Percentiles rank a stretch among this genome's conserved stretches.
phyloP scores from a whole-genome alignment of 2,888 invertebrate genomes.

The Dysmachus trigonus region DNA sequence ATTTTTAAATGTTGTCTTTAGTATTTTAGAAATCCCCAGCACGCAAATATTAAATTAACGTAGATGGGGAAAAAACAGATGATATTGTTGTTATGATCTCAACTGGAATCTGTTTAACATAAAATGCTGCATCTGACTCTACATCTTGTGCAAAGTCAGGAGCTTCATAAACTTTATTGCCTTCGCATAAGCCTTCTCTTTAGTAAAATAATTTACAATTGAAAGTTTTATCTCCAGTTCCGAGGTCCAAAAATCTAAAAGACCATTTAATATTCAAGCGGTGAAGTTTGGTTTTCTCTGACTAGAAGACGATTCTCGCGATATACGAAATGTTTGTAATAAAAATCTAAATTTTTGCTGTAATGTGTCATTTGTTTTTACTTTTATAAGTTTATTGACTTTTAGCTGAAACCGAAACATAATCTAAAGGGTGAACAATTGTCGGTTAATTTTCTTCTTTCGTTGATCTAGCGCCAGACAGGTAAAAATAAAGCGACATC shows the following conservation, averaged over 20 bases:
- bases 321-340: not conserved
- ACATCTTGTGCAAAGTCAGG: not conserved
- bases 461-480: not conserved
- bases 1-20: too few species aligned
- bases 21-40: too few species aligned
- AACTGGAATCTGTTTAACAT: too few species aligned
- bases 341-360: not conserved
- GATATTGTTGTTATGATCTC: too few species aligned
- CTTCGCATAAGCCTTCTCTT: too few species aligned
- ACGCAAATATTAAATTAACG: too few species aligned
- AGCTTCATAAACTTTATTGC: too few species aligned
- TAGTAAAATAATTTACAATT: not conserved
- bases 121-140: too few species aligned
- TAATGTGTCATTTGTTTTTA: not conserved
- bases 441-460: not conserved
- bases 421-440: not conserved
- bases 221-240: not conserved
- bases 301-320: not conserved
- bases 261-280: too few species aligned
- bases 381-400: not conserved
- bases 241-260: not conserved
- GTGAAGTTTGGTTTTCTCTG: not conserved
- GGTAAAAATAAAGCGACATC: not conserved
- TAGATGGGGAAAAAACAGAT: too few species aligned
- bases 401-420: not conserved